phyloP scores from a whole-genome alignment of 1,140 invertebrate genomes.

The Drosophila ficusphila region DNA sequence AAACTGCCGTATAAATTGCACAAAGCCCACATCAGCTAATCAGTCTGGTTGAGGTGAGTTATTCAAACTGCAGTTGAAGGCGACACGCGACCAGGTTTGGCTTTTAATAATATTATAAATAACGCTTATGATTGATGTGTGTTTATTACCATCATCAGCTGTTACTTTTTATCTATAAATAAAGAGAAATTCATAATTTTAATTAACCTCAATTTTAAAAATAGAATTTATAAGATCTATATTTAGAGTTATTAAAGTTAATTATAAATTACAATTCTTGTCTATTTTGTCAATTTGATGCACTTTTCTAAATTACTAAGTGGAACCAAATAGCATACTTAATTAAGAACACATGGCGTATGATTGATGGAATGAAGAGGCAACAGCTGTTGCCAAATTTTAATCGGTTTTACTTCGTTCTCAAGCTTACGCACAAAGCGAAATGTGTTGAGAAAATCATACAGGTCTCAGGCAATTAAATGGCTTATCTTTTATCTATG shows the following conservation, averaged over 20 bases:
- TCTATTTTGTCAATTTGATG: background rate
- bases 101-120: slow-evolving; percentile 8
- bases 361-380: slow-evolving; percentile 46
- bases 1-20: slow-evolving; percentile 20
- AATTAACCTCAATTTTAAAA: too few relatives aligned
- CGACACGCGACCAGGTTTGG: slow-evolving; percentile 58
- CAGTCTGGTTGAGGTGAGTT: slow-evolving; percentile 58
- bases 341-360: slow-evolving; percentile 44
- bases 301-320: slow-evolving; percentile 1
- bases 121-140: slow-evolving; percentile 48
- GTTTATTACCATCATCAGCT: background rate
- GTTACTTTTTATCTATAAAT: background rate
- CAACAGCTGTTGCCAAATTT: slow-evolving; percentile 21
- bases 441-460: slow-evolving; percentile 1
- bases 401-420: slow-evolving; percentile 31
- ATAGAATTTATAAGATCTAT: too few relatives aligned
- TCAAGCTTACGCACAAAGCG: background rate
- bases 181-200: too few relatives aligned
- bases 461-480: slow-evolving; percentile 29
- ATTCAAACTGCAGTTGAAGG: slow-evolving; percentile 15
- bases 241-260: too few relatives aligned
- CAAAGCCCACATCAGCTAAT: slow-evolving; percentile 34
- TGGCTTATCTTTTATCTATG: slow-evolving; percentile 43
- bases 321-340: slow-evolving; percentile 5
- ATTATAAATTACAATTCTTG: too few relatives aligned